phyloP scores from a whole-genome alignment of 2,888 invertebrate genomes.

The Hecatera dysodea region DNA sequence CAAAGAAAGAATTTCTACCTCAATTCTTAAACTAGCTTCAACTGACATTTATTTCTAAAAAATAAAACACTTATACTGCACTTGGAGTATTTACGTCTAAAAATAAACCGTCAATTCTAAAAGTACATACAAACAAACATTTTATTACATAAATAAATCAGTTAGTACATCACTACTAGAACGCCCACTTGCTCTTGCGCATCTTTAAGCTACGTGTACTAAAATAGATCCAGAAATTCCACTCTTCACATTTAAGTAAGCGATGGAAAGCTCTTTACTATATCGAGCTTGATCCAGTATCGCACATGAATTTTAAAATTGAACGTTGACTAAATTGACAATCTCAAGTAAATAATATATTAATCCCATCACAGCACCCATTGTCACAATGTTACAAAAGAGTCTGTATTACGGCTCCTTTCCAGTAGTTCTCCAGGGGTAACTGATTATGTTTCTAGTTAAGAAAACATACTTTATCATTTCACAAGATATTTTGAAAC shows the following conservation, averaged over 20 bases:
- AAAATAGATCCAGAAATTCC: conserved; percentile 29
- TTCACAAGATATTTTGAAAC: too few relatives aligned
- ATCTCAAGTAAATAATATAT: too few relatives aligned
- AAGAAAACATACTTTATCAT: too few relatives aligned
- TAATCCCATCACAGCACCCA: too few relatives aligned
- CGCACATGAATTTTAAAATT: too few relatives aligned
- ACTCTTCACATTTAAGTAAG: not conserved
- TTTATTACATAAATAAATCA: conserved; percentile 63
- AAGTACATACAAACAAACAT: conserved; percentile 58
- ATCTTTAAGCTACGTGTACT: conserved; percentile 13
- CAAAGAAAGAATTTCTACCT: conserved; percentile 28
- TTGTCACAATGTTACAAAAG: too few relatives aligned
- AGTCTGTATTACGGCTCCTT: too few relatives aligned
- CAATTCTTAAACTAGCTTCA: conserved; percentile 24
- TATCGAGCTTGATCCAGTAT: too few relatives aligned
- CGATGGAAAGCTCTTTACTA: not conserved
- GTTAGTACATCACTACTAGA: conserved; percentile 61
- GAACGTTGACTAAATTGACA: too few relatives aligned
- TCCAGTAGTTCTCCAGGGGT: too few relatives aligned
- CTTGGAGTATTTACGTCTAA: conserved; percentile 48
- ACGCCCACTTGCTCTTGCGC: conserved; percentile 59
- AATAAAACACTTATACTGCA: conserved; percentile 52
- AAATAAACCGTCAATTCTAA: conserved; percentile 50
- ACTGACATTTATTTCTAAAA: conserved; percentile 43
- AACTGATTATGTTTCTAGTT: too few relatives aligned